A percentile compares a stretch with the other conserved stretches of the same genome.
Conservation (phyloP, 1,140 invertebrate species). For the Cyphomyrmex costatus region DNA sequence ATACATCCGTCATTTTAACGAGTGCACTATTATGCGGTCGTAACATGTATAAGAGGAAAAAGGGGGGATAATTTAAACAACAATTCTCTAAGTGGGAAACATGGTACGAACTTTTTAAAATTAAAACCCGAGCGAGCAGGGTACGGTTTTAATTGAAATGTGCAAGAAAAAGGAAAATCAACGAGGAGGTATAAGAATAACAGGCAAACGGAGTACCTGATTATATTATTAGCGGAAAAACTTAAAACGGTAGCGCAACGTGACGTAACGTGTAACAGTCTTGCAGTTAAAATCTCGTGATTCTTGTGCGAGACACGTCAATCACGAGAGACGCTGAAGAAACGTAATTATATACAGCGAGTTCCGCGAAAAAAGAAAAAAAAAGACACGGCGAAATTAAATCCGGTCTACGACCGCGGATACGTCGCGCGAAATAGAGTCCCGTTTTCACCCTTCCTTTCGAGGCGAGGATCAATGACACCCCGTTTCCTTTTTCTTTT, state of each 20-base stretch:
- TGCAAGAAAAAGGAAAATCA: not conserved
- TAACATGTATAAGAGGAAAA: not conserved
- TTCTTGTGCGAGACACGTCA: not conserved
- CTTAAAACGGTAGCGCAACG: not conserved
- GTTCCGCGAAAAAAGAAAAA: not conserved
- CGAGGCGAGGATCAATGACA: not conserved
- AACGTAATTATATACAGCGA: slow-evolving; percentile 26
- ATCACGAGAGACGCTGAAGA: slow-evolving; percentile 7
- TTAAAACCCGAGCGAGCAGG: not conserved
- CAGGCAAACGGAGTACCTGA: not conserved
- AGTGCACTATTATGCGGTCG: not conserved
- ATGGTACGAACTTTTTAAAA: not conserved
- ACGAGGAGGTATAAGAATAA: no score
- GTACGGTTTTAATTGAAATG: not conserved
- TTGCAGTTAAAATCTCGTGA: slow-evolving; percentile 25
- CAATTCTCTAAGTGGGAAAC: not conserved
- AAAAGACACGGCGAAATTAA: not conserved
- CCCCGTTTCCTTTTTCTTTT: not conserved
- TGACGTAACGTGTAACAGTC: slow-evolving; percentile 14
- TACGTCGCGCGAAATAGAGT: slow-evolving; percentile 37
- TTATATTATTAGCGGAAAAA: slow-evolving; percentile 14
- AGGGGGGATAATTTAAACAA: not conserved
- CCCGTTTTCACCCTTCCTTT: not conserved
- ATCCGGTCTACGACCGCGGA: slow-evolving; percentile 8
- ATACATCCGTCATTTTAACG: slow-evolving; percentile 33